These are phyloP conservation scores for Oophaga sylvatica DNA, from an alignment of 2,797 vertebrate species.

Conservation along the genomic window DNA sequence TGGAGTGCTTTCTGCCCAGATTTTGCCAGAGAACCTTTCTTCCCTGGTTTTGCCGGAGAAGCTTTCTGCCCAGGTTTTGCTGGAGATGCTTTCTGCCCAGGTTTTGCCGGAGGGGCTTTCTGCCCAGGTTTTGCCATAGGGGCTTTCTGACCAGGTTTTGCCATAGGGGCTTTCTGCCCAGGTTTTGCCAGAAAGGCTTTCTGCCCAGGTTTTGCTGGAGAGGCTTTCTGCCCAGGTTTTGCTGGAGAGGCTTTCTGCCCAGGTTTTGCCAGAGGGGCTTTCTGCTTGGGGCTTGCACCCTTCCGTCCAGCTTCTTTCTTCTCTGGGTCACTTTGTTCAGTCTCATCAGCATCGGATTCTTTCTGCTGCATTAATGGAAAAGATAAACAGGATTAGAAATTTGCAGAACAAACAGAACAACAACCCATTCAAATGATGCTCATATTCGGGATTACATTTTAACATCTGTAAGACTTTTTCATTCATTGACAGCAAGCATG, in stretches of 20 bases:
- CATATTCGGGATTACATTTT: too few relatives aligned
- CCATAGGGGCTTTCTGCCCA: too few relatives aligned
- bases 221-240: not conserved
- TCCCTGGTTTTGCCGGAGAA: not conserved
- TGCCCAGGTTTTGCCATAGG: not conserved
- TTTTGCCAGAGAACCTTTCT: not conserved
- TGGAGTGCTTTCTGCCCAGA: not conserved
- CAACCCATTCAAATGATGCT: too few relatives aligned
- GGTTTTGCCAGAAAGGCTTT: too few relatives aligned
- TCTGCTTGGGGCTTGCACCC: not conserved
- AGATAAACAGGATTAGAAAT: not conserved
- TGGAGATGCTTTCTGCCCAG: not conserved
- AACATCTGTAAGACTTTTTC: too few relatives aligned
- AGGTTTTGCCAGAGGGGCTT: not conserved
- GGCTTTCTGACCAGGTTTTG: not conserved
- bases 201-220: too few relatives aligned
- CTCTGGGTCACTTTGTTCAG: not conserved
- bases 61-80: not conserved
- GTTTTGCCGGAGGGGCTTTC: not conserved
- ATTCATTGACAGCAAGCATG: too few relatives aligned
- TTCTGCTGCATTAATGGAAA: not conserved
- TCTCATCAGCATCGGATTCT: not conserved
- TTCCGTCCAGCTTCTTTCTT: not conserved
- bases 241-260: not conserved
- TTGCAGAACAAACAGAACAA: not conserved